Percentiles rank a stretch among this genome's conserved stretches.
These are phyloP conservation scores for Sphaerolaimus hirsutus DNA, from an alignment of 2,888 invertebrate species.

Conservation along the genomic window DNA sequence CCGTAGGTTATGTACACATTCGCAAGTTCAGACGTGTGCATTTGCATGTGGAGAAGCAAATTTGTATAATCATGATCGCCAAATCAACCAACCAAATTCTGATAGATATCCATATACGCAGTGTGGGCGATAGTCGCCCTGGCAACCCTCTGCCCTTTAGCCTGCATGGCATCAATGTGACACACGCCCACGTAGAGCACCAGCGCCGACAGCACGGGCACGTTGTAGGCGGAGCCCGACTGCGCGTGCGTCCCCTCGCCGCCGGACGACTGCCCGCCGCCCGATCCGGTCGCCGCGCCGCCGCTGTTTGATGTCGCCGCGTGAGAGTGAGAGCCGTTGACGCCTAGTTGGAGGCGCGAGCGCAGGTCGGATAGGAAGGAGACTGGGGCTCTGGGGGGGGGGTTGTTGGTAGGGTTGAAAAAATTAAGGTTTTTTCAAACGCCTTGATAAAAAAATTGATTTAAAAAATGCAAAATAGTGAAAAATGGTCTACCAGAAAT, in stretches of 20 bases:
- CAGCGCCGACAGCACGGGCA: slow-evolving; percentile 80
- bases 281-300: slow-evolving; percentile 81
- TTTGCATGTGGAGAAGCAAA: no score
- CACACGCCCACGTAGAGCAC: slow-evolving; percentile 78
- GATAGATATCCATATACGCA: slow-evolving; percentile 98
- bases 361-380: slow-evolving; percentile 31
- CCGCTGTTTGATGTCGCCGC: slow-evolving; percentile 76
- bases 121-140: slow-evolving; percentile 95
- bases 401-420: no score
- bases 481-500: no score
- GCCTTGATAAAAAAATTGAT: no score
- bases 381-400: slow-evolving; percentile 28
- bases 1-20: no score
- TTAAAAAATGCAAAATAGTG: no score
- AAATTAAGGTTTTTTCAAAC: no score
- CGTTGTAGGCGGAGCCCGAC: slow-evolving; percentile 69
- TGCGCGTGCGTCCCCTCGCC: slow-evolving; percentile 35
- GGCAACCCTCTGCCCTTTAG: slow-evolving; percentile 68
- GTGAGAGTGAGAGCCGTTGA: slow-evolving; percentile 35
- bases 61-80: no score
- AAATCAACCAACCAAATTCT: slow-evolving; percentile 90
- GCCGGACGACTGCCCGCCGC: background rate
- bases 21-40: no score
- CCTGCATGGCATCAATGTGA: slow-evolving; percentile 68
- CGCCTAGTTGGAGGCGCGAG: slow-evolving; percentile 16